phyloP scores from a whole-genome alignment of 2,888 invertebrate species.

The Eurytoma californica region DNA sequence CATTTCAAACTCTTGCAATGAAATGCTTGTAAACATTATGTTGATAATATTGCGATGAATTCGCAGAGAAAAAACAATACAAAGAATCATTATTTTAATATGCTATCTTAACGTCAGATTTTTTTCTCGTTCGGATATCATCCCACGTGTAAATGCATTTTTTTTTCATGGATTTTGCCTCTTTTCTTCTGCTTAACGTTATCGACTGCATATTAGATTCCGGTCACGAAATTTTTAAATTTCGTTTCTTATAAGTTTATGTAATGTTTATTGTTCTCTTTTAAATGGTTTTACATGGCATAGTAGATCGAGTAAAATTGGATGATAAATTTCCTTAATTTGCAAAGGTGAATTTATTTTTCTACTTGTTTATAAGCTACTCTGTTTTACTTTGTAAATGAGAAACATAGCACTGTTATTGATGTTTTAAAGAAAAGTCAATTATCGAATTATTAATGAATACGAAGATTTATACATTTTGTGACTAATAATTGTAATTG shows the following conservation, averaged over 20 bases:
- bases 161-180: slow-evolving; percentile 28
- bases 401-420: slow-evolving; percentile 24
- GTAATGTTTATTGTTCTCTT: slow-evolving; percentile 36
- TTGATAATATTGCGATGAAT: not conserved
- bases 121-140: not conserved
- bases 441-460: slow-evolving; percentile 47
- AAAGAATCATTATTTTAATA: not conserved
- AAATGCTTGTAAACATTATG: not conserved
- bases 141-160: not conserved
- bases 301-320: not conserved
- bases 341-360: slow-evolving; percentile 9
- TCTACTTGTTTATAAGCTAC: not conserved
- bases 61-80: not conserved
- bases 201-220: not conserved
- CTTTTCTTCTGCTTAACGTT: slow-evolving; percentile 42
- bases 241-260: slow-evolving; percentile 29
- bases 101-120: not conserved
- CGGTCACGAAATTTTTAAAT: slow-evolving; percentile 42
- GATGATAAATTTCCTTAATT: not conserved
- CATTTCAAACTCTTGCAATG: slow-evolving; percentile 1
- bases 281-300: slow-evolving; percentile 24
- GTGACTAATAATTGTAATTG: slow-evolving; percentile 42
- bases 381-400: slow-evolving; percentile 7
- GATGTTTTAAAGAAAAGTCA: slow-evolving; percentile 49
- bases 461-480: slow-evolving; percentile 50